Percentiles rank a stretch among this genome's conserved stretches.
Conservation (phyloP, 2,113 vertebrate genomes). For the Albula glossodonta region DNA sequence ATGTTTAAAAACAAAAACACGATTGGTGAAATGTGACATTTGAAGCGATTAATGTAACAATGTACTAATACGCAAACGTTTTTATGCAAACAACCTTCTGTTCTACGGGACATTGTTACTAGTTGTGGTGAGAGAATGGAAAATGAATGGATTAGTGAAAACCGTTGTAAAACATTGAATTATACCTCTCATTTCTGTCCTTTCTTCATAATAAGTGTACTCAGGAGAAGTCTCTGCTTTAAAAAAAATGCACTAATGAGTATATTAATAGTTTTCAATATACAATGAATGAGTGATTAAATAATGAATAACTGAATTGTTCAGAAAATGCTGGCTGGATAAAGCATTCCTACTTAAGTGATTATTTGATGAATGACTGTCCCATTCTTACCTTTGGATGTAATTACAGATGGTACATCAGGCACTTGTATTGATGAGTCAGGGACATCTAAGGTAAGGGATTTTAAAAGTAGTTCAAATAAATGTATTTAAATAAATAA, state of each 20-base stretch:
- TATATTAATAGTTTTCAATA: neutral
- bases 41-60: neutral
- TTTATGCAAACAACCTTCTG: neutral
- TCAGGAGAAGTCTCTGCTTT: constrained; percentile 62
- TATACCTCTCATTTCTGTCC: constrained; percentile 63
- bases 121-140: neutral
- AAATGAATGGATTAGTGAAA: neutral
- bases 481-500: no score
- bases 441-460: constrained; percentile 87
- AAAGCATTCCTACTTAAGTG: neutral
- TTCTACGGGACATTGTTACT: neutral
- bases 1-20: neutral
- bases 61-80: neutral
- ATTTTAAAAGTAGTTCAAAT: no score
- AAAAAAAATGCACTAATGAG: constrained; percentile 26
- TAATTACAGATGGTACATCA: constrained; percentile 73
- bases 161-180: neutral
- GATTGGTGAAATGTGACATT: neutral
- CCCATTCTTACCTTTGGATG: constrained; percentile 74
- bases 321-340: neutral
- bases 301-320: no score
- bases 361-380: neutral
- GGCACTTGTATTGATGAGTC: constrained; percentile 85
- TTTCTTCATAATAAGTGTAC: constrained; percentile 67
- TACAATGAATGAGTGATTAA: no score